Percentiles rank a stretch among this genome's conserved stretches.
These are phyloP conservation scores for Drosophila pseudotakahashii DNA, from an alignment of 2,888 invertebrate genomes.

Conservation along the genomic window DNA sequence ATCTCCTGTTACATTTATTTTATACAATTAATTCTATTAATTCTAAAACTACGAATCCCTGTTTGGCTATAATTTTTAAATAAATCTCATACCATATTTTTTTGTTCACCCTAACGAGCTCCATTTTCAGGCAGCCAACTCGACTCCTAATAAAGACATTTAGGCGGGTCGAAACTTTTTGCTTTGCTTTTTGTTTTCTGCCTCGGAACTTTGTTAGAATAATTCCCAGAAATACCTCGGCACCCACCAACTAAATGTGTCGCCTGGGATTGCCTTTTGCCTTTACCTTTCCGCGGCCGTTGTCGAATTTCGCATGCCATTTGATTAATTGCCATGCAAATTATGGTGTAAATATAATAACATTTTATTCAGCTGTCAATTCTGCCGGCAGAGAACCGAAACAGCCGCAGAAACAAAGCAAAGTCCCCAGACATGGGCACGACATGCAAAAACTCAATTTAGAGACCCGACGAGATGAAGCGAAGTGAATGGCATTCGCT, in stretches of 20 bases:
- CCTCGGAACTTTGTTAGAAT: conserved; percentile 34
- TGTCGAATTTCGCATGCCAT: conserved; percentile 76
- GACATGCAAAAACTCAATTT: conserved; percentile 80
- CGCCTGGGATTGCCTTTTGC: conserved; percentile 61
- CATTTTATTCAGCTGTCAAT: conserved; percentile 82
- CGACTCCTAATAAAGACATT: conserved; percentile 77
- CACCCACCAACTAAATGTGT: conserved; percentile 61
- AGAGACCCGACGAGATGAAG: conserved; percentile 67
- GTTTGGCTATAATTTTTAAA: not conserved
- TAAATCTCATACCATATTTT: conserved; percentile 16
- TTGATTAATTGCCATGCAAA: conserved; percentile 82
- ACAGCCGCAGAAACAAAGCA: conserved; percentile 33
- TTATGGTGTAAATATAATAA: conserved; percentile 81
- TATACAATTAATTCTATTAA: too few relatives aligned
- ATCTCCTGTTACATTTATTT: too few relatives aligned
- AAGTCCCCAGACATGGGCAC: conserved; percentile 65
- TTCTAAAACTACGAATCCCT: not conserved
- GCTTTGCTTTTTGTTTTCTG: conserved; percentile 51
- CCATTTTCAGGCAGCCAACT: conserved; percentile 37
- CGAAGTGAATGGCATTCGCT: conserved; percentile 80
- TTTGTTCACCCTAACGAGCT: conserved; percentile 48
- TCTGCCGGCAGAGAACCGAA: conserved; percentile 56
- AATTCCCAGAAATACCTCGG: conserved; percentile 49
- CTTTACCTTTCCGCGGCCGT: conserved; percentile 31
- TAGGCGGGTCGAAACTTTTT: conserved; percentile 49